Conservation (phyloP, 2,113 vertebrate genomes). For the Campylomormyrus numenius region DNA sequence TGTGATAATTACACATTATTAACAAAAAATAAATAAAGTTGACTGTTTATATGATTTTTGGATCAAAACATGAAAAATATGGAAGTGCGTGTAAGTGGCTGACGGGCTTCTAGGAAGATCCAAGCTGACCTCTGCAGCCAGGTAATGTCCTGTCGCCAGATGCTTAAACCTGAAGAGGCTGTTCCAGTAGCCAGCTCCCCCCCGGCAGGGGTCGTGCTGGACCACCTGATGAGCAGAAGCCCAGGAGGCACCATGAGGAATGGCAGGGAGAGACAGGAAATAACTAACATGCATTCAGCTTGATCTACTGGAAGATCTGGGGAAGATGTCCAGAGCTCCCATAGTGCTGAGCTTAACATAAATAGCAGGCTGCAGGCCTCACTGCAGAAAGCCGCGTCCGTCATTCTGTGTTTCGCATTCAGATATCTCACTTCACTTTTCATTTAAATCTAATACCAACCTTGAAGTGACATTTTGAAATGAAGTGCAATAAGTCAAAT, state of each 20-base stretch:
- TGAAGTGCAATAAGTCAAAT: neutral
- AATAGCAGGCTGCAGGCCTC: neutral
- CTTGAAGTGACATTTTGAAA: too few relatives aligned
- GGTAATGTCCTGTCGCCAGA: conserved; percentile 90
- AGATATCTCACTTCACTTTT: neutral
- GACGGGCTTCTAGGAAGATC: neutral
- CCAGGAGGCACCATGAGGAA: conserved; percentile 1
- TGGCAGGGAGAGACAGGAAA: neutral
- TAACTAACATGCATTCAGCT: neutral
- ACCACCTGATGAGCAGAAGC: conserved; percentile 61
- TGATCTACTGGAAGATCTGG: neutral
- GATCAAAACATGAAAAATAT: neutral
- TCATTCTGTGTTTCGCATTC: neutral
- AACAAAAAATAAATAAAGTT: neutral
- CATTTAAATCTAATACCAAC: neutral
- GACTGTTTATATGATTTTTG: neutral
- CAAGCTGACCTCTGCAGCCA: conserved; percentile 85
- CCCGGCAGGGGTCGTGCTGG: conserved; percentile 92
- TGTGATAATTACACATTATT: neutral
- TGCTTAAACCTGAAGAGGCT: conserved; percentile 98
- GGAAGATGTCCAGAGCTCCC: neutral
- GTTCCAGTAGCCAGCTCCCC: conserved; percentile 96
- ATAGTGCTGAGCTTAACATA: neutral
- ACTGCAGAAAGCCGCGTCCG: neutral
- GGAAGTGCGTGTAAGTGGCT: neutral